A percentile compares a stretch with the other conserved stretches of the same genome.
phyloP scores from a whole-genome alignment of 2,797 vertebrate genomes.

The Melanotaenia maccullochi region DNA sequence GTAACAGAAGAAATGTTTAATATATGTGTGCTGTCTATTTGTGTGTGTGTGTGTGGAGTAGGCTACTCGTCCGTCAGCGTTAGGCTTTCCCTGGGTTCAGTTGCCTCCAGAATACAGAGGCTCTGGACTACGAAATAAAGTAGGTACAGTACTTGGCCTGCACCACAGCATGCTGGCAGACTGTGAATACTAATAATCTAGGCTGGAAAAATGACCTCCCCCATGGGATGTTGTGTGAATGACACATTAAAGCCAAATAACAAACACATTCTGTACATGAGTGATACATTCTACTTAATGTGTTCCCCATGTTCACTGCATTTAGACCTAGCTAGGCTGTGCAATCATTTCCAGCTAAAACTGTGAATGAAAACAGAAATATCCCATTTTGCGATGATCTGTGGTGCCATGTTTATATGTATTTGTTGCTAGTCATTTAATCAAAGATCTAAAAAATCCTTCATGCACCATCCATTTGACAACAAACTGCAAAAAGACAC shows the following conservation, averaged over 20 bases:
- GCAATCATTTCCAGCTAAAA: neutral
- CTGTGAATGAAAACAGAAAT: neutral
- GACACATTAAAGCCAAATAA: neutral
- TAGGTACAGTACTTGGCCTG: constrained; percentile 73
- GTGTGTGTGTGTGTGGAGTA: constrained; percentile 79
- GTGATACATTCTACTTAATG: neutral
- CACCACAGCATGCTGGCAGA: constrained; percentile 69
- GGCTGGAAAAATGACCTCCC: neutral
- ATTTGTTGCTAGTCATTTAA: too few species aligned
- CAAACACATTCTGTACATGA: neutral
- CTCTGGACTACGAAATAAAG: constrained; percentile 86
- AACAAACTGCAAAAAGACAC: too few species aligned
- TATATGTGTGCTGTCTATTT: constrained; percentile 38
- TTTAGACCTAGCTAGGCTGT: neutral
- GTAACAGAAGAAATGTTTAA: constrained; percentile 7
- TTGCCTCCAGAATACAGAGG: constrained; percentile 87
- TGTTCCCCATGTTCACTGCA: neutral
- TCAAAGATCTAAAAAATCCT: too few species aligned
- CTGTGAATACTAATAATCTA: constrained; percentile 39
- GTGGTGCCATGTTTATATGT: neutral
- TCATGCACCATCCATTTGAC: too few species aligned
- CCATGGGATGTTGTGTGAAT: constrained; percentile 23
- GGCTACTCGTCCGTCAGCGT: constrained; percentile 69
- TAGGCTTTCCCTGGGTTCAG: constrained; percentile 87
- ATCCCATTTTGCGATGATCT: too few species aligned